These are phyloP conservation scores for Hydrozoanthus tunicans DNA, from an alignment of 64 coral and sea anemone genomes.

Conservation along the genomic window DNA sequence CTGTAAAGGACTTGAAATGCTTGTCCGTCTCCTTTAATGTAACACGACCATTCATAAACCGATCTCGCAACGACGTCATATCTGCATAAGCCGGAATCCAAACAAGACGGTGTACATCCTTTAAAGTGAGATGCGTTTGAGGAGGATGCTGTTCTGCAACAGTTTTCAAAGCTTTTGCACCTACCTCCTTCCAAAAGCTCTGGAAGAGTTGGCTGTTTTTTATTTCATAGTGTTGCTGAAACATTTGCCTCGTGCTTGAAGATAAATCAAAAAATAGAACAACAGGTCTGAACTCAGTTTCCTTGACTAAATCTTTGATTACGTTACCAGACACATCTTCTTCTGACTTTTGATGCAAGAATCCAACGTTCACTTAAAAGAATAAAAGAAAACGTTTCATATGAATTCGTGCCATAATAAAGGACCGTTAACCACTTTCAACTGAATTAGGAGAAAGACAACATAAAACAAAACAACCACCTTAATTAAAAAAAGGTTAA, in stretches of 20 bases:
- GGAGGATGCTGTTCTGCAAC: slow-evolving; percentile 18
- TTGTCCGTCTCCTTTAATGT: slow-evolving; percentile 47
- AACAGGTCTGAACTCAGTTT: background rate
- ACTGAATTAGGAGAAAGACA: background rate
- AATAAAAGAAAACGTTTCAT: background rate
- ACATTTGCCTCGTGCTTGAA: background rate
- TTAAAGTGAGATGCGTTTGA: background rate
- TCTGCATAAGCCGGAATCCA: slow-evolving; percentile 47
- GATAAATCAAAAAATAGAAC: slow-evolving; percentile 30
- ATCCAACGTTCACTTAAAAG: slow-evolving; percentile 1
- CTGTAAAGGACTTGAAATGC: slow-evolving; percentile 37
- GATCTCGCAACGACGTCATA: slow-evolving; percentile 18
- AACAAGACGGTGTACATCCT: slow-evolving; percentile 51
- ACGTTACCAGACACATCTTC: slow-evolving; percentile 26
- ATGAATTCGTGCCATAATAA: background rate
- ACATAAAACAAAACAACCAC: too few relatives aligned
- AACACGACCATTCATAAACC: slow-evolving; percentile 58
- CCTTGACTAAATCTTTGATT: slow-evolving; percentile 1
- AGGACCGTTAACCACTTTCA: background rate
- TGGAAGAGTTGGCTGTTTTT: slow-evolving; percentile 55
- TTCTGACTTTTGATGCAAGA: background rate
- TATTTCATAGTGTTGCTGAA: background rate
- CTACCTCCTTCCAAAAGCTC: slow-evolving; percentile 44
- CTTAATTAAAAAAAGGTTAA: too few relatives aligned
- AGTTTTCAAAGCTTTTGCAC: slow-evolving; percentile 16